A percentile compares a stretch with the other conserved stretches of the same genome.
Conservation (phyloP, 2,888 invertebrate genomes). For the Petrolisthes manimaculis region DNA sequence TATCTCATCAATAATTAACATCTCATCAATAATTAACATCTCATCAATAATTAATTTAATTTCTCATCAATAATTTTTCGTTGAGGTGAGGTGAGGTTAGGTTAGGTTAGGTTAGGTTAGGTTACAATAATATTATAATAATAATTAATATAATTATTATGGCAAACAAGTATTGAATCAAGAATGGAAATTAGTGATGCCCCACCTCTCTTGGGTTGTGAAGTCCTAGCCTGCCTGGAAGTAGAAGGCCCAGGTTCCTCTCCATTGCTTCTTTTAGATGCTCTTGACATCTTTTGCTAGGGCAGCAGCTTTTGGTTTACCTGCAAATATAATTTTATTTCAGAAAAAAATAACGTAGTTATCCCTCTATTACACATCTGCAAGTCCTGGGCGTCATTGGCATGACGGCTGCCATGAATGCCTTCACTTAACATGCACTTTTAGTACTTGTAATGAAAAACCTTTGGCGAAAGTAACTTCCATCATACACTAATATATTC, state of each 20-base stretch:
- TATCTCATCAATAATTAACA: too few relatives aligned
- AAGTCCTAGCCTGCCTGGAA: neutral
- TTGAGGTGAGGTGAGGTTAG: neutral
- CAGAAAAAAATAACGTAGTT: neutral
- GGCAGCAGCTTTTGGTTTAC: neutral
- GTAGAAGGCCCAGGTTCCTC: constrained; percentile 8
- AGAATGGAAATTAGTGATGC: neutral
- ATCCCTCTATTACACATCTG: neutral
- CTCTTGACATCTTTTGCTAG: neutral
- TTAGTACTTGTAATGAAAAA: neutral
- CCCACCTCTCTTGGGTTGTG: neutral
- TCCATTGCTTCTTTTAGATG: neutral
- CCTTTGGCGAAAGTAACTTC: neutral
- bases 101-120: neutral
- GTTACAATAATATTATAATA: neutral
- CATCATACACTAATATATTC: neutral
- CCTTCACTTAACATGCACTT: neutral
- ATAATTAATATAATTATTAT: neutral
- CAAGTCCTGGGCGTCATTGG: neutral
- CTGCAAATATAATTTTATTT: neutral
- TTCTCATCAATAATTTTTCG: neutral
- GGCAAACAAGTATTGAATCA: neutral
- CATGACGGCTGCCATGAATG: neutral
- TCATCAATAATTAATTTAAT: too few relatives aligned
- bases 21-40: too few relatives aligned